Conservation (phyloP, 1,140 invertebrate species). For the Drosophila parabipectinata region DNA sequence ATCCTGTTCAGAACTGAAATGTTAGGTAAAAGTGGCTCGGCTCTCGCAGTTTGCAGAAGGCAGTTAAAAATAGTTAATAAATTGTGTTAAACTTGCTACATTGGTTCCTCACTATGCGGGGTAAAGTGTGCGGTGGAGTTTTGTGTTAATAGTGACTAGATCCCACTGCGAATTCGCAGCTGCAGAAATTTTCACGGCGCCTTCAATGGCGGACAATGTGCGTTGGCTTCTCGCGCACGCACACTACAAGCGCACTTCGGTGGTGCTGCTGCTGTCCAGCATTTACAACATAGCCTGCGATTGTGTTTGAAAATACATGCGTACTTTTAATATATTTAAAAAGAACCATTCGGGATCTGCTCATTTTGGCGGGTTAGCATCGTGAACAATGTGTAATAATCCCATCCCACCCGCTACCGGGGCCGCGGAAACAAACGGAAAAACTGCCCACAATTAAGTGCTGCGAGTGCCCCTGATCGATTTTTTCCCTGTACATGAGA, state of each 20-base stretch:
- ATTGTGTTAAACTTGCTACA: slow-evolving; percentile 42
- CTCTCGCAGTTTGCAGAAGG: slow-evolving; percentile 59
- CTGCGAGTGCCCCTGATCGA: slow-evolving; percentile 1
- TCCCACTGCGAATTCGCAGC: neutral
- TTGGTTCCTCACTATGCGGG: slow-evolving; percentile 43
- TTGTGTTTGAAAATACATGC: slow-evolving; percentile 8
- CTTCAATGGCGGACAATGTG: slow-evolving; percentile 82
- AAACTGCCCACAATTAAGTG: neutral
- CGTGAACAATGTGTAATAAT: neutral
- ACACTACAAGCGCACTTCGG: slow-evolving; percentile 15
- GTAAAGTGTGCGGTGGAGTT: slow-evolving; percentile 36
- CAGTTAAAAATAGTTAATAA: slow-evolving; percentile 73
- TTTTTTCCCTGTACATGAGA: slow-evolving; percentile 4
- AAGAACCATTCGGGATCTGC: slow-evolving; percentile 3
- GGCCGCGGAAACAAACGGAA: too few relatives aligned
- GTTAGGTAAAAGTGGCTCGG: slow-evolving; percentile 72
- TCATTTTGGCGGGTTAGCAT: slow-evolving; percentile 31
- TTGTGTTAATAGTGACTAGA: slow-evolving; percentile 21
- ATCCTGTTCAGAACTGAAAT: slow-evolving; percentile 62
- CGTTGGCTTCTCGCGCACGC: slow-evolving; percentile 66
- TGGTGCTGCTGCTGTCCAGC: slow-evolving; percentile 13
- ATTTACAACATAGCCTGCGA: neutral
- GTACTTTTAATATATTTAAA: slow-evolving; percentile 30
- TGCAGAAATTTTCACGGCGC: slow-evolving; percentile 60
- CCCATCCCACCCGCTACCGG: neutral